phyloP scores from a whole-genome alignment of 2,797 vertebrate species.

The Phrynocephalus forsythii region DNA sequence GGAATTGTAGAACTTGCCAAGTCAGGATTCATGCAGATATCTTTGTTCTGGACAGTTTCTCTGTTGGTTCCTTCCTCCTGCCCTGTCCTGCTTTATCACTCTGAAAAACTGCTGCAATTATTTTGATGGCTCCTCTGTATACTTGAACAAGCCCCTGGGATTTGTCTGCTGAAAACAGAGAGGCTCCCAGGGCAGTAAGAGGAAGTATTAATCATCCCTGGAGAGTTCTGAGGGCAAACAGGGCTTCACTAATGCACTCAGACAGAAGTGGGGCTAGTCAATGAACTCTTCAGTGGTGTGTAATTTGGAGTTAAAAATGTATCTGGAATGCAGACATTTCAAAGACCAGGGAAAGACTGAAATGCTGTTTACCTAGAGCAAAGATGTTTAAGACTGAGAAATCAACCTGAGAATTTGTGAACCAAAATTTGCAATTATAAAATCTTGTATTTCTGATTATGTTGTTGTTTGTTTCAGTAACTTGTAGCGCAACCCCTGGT shows the following conservation, averaged over 20 bases:
- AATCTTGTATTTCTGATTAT: constrained; percentile 60
- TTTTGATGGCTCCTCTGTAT: neutral
- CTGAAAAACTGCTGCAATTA: neutral
- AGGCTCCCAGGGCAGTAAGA: neutral
- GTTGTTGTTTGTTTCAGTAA: constrained; percentile 60
- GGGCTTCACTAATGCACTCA: constrained; percentile 4
- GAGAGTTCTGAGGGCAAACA: neutral
- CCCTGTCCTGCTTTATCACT: neutral
- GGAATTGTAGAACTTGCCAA: constrained; percentile 7
- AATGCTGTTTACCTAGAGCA: neutral
- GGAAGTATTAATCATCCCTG: constrained; percentile 14
- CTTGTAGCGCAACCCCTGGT: constrained; percentile 50
- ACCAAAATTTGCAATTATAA: constrained; percentile 51
- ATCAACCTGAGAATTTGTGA: neutral
- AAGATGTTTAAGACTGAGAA: constrained; percentile 6
- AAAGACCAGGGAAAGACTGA: neutral
- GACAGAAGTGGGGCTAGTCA: neutral
- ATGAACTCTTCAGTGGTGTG: neutral
- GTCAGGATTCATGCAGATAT: constrained; percentile 20
- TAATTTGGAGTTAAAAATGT: constrained; percentile 4
- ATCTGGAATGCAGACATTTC: neutral
- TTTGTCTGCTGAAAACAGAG: neutral
- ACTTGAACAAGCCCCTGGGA: neutral
- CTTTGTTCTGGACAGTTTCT: neutral
- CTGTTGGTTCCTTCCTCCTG: neutral